Evolutionary conservation across 2,888 invertebrate species (phyloP), one percentile per base, ranked within the genome.

Genomic region (Ophion ellenae): DNA sequence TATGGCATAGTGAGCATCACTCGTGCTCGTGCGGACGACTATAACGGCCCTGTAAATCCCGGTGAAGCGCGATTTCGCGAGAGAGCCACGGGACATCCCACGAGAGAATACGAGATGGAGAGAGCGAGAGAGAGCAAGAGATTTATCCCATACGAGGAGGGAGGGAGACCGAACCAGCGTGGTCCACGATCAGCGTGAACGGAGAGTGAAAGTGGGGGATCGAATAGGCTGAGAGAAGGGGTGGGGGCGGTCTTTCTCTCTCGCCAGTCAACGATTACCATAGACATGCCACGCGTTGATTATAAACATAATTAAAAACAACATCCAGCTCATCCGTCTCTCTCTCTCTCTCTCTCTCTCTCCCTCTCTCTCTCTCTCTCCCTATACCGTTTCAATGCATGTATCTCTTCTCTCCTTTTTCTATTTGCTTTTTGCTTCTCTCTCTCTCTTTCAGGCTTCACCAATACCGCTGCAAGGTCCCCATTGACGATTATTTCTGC

Each of bases 261-360:
- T 77, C 36, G 69, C 73, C 77, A 73, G 84, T 75, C 78, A 78
- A 83, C 86, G 91, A 93, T 93, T 93, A 93, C 92, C 92, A 92
- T 93, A 93, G 92, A 92, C 93, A 92, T 88, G 92, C 90, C 90
- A 89, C 90, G 91, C 91, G 92, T 92, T 93, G 92, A 94, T 93
- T 93, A 94, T 93, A 93, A 93, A 93, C 92, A 94, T 94, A 94
- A 94, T 93, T 93, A 93, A 94, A 94, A 94, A 93, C 92, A 93
- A 92, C 92, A 91, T 90, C 91, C 86, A 66, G 71, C 84, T 86
- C 86, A 86, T 86, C 53, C 88, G 88, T 53, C 53, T 86, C 88
- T 88, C 88, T 88, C 87, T 78, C 47, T 86, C 81, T 77, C 75
- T 77, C 53, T 53, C 53, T 86, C 88, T 88, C 88, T 87, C 87